Percentiles rank a stretch among this genome's conserved stretches.
These are phyloP conservation scores for Tanaodytes sp. DNA, from an alignment of 2,888 invertebrate genomes.

Conservation along the genomic window DNA sequence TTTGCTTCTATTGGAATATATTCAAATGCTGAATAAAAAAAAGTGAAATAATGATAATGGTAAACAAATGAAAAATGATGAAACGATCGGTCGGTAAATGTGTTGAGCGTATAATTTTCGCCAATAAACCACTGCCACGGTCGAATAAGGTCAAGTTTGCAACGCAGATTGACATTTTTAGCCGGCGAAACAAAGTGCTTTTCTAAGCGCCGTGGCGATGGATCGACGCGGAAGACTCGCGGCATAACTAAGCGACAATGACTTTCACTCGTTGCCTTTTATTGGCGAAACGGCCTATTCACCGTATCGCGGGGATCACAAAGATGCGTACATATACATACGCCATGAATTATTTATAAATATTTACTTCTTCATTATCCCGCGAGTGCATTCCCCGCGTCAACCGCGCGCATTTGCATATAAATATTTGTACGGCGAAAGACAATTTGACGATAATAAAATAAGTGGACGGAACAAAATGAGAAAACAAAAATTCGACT, in stretches of 20 bases:
- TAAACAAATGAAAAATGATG: no score
- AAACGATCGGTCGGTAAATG: no score
- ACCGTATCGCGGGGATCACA: conserved; percentile 17
- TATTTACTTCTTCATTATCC: conserved; percentile 50
- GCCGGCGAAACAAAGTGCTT: conserved; percentile 29
- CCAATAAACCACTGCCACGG: conserved; percentile 29
- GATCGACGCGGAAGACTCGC: conserved; percentile 47
- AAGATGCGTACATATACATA: conserved; percentile 34
- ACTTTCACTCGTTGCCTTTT: conserved; percentile 55
- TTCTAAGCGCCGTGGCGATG: conserved; percentile 41
- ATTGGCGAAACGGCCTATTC: conserved; percentile 47
- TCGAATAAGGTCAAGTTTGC: conserved; percentile 43
- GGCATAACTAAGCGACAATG: conserved; percentile 50
- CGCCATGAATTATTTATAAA: conserved; percentile 52
- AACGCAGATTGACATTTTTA: conserved; percentile 23
- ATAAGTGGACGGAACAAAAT: no score
- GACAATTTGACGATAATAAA: no score
- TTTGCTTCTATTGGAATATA: no score
- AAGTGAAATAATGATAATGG: no score
- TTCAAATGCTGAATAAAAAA: no score
- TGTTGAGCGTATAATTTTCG: conserved; percentile 7
- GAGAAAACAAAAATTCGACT: no score
- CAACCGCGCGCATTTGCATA: conserved; percentile 32
- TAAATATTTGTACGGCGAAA: conserved; percentile 20
- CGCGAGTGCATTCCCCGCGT: conserved; percentile 18